Conservation (phyloP, 2,797 vertebrate species). For the Prionace glauca region DNA sequence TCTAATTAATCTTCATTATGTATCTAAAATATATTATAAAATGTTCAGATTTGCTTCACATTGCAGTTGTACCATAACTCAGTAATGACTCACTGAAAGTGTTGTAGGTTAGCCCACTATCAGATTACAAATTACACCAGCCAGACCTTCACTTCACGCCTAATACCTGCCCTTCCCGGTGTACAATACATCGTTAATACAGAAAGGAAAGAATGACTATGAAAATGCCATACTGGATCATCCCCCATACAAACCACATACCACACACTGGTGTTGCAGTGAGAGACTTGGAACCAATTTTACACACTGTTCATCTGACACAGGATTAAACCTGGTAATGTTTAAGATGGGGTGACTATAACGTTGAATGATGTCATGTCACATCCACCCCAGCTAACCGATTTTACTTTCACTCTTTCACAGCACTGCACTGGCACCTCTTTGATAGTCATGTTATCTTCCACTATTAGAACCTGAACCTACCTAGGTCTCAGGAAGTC, state of each 20-base stretch:
- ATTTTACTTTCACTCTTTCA: constrained; percentile 9
- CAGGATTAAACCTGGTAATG: background rate
- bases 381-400: background rate
- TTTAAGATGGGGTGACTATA: background rate
- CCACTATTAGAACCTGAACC: background rate
- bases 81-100: background rate
- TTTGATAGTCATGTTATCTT: background rate
- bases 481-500: background rate
- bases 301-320: background rate
- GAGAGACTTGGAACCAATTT: background rate
- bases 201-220: constrained; percentile 7
- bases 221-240: background rate
- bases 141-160: background rate
- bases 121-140: background rate
- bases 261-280: background rate
- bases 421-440: background rate
- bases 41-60: background rate
- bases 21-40: background rate
- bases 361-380: background rate
- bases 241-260: background rate
- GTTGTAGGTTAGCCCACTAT: background rate
- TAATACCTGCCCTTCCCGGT: background rate
- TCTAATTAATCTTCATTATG: background rate
- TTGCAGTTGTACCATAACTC: background rate
- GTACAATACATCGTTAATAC: background rate